Conservation (phyloP, 2,888 invertebrate genomes). For the Amblyjoppa fuscipennis region DNA sequence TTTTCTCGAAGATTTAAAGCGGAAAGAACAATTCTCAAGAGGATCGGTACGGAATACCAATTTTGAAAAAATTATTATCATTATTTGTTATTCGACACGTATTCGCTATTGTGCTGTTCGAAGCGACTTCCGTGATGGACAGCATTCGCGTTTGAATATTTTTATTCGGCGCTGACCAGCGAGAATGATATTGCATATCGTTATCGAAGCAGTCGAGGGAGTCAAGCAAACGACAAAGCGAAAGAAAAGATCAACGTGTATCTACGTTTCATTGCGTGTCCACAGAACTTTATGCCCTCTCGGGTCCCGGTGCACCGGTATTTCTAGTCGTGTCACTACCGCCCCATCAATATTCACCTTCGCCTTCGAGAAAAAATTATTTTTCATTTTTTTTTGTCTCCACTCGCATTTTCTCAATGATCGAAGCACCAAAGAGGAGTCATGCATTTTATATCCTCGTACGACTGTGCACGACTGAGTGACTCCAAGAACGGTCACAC, state of each 20-base stretch:
- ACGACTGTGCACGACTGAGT: neutral
- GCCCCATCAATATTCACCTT: no score
- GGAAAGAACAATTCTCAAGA: neutral
- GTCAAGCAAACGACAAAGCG: no score
- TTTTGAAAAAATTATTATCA: neutral
- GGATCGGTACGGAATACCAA: constrained; percentile 41
- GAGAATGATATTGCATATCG: neutral
- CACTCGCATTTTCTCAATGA: neutral
- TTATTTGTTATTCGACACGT: neutral
- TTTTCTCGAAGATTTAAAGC: constrained; percentile 36
- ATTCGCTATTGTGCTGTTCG: neutral
- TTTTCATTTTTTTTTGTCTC: neutral
- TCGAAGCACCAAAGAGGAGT: neutral
- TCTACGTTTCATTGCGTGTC: no score
- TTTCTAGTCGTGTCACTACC: no score
- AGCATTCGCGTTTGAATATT: constrained; percentile 5
- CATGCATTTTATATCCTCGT: neutral
- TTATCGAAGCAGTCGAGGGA: constrained; percentile 4
- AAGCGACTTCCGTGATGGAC: neutral
- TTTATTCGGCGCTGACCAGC: constrained; percentile 7
- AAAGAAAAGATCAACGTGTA: no score
- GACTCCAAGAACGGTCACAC: neutral
- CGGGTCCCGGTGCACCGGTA: no score
- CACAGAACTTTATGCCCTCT: no score
- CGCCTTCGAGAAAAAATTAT: neutral